Evolutionary conservation across 2,888 invertebrate species (phyloP).

Genomic region (Crossocerus cetratus): DNA sequence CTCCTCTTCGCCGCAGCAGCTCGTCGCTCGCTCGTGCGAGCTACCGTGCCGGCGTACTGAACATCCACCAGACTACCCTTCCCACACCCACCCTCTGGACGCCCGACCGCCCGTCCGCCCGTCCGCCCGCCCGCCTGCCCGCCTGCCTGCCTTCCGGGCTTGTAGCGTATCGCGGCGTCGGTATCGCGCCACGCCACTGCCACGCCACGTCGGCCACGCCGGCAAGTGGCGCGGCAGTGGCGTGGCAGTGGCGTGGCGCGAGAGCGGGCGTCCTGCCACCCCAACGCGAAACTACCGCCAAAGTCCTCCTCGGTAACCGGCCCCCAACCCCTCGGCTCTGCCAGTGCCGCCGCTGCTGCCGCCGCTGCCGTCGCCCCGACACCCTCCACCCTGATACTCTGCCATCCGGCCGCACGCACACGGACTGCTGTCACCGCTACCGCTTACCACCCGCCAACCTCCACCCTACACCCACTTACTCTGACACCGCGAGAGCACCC

Average conservation of each 20-base stretch:
- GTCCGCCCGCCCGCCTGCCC: neutral
- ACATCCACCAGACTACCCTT: neutral
- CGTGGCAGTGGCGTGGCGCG: neutral
- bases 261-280: neutral
- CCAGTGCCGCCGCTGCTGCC: constrained; percentile 34
- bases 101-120: neutral
- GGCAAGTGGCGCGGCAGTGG: constrained; percentile 13
- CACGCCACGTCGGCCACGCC: constrained; percentile 25
- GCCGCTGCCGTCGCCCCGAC: constrained; percentile 32
- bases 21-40: constrained; percentile 12
- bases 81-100: neutral
- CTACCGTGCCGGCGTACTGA: neutral
- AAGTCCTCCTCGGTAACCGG: neutral
- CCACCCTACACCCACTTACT: too few species aligned
- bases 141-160: constrained; percentile 53
- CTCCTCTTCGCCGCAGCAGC: constrained; percentile 14
- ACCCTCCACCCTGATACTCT: constrained; percentile 34
- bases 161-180: constrained; percentile 65
- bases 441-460: neutral
- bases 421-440: constrained; percentile 34
- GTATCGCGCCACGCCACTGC: constrained; percentile 57
- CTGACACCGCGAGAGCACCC: neutral
- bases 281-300: constrained; percentile 11
- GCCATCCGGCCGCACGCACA: constrained; percentile 46
- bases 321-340: constrained; percentile 38